These are phyloP conservation scores for Megaceryle alcyon DNA, from an alignment of 2,797 vertebrate species.

Conservation along the genomic window DNA sequence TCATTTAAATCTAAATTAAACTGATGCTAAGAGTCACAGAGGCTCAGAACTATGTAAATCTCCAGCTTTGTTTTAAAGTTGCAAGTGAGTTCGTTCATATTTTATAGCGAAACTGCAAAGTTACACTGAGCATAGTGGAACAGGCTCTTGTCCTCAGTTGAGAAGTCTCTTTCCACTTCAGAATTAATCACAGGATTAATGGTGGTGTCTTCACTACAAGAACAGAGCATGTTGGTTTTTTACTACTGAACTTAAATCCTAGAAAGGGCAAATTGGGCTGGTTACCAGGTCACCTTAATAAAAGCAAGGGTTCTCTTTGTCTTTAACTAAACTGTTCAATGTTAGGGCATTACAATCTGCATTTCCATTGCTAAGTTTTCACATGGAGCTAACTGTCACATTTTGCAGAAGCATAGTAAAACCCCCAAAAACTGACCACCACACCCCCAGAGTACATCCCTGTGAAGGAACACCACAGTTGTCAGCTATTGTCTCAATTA, in stretches of 20 bases:
- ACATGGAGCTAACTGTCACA: background rate
- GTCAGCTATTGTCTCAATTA: background rate
- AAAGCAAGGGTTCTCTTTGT: background rate
- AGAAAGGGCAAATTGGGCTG: background rate
- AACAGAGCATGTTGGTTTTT: background rate
- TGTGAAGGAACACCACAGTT: background rate
- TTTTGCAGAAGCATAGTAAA: background rate
- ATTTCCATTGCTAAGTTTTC: background rate
- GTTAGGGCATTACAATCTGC: background rate
- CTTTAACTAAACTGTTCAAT: background rate
- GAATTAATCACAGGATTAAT: background rate
- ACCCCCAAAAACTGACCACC: fast-evolving
- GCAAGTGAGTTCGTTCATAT: background rate
- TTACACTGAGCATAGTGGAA: background rate
- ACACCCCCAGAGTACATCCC: background rate
- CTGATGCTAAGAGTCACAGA: constrained; percentile 20
- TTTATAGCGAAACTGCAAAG: background rate
- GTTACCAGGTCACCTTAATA: background rate
- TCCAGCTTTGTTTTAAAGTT: constrained; percentile 40
- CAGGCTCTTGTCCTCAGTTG: background rate
- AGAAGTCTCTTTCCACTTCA: background rate
- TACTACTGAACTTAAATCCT: background rate
- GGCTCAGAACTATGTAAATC: constrained; percentile 26
- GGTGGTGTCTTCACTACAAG: background rate
- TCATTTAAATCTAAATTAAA: constrained; percentile 64